Base-by-base conservation (phyloP, 2,113 vertebrate genomes). In the Phyllostomus hastatus region DNA sequence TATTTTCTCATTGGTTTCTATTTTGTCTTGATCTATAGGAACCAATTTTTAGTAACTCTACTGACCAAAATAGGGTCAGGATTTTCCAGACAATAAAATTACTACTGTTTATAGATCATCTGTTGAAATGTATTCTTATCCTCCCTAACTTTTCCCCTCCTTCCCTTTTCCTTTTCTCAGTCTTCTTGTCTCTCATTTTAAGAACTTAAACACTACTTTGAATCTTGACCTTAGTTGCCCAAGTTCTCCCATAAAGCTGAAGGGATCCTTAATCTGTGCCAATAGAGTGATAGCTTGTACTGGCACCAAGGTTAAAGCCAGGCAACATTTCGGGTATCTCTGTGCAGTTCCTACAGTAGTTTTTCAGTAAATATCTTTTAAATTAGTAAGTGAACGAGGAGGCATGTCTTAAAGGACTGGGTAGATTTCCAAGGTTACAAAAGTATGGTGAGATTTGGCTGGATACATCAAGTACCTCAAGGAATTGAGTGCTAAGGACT, bases 1-100 rank as follows among this genome's bases (percentile, higher is more conserved):
- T 89, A 79, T 91, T 85, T 95, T 95, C 52, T 97, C 52, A 67
- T 57, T 79, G 75, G 31, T 92, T 73, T 86, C 35, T 96, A 4
- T 92, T 90, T 87, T 88, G 28, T 88, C 38, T 89, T 95, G 20
- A 33, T 88, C 9, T 88, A 89, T 28, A 95, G 8, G 16, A 95
- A 80, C 19, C 38, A 52, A 38, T 35, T 17, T 57, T 16, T 17
- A 46, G 69, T 69, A 88, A 76, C 41, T 59, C 2, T 94, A 16
- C 64, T 90, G 28, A 90, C 52, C 31, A 75, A 90, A 95, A 70
- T 93, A 96, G n/a, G 33, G 43, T 87, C 61, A 96, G 12, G 67
- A 86, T 90, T 97, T 95, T 92, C 64, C 43, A 84, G 24, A 48
- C 66, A 86, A 12, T 78, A 76, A 81, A 73, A 28, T 81, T 88